A percentile compares a stretch with the other conserved stretches of the same genome.
phyloP scores from a whole-genome alignment of 2,113 vertebrate genomes.

The Catagonus wagneri region DNA sequence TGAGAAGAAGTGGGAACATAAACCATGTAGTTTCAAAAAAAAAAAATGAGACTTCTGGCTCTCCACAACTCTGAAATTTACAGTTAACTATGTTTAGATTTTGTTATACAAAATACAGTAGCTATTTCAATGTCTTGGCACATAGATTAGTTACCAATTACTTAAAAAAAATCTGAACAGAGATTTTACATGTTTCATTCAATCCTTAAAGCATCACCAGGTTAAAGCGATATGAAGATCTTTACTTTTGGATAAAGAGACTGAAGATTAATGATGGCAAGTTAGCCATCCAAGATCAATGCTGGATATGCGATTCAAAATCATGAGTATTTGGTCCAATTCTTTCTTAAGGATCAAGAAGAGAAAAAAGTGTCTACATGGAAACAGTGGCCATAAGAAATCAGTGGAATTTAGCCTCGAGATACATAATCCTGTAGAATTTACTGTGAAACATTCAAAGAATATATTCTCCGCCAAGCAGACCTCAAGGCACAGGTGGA shows the following conservation, averaged over 20 bases:
- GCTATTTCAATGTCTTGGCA: not conserved
- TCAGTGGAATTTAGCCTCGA: not conserved
- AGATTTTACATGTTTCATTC: not conserved
- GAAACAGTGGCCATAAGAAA: not conserved
- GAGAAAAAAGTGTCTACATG: not conserved
- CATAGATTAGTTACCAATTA: not conserved
- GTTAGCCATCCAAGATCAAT: not conserved
- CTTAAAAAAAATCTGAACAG: not conserved
- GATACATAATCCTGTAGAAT: not conserved
- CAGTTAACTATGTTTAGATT: not conserved
- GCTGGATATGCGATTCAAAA: not conserved
- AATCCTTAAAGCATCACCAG: not conserved
- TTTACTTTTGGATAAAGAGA: not conserved
- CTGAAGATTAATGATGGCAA: not conserved
- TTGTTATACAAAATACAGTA: not conserved
- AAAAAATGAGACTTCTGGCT: rapidly evolving
- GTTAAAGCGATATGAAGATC: not conserved
- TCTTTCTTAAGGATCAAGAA: not conserved
- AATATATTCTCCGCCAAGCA: not conserved
- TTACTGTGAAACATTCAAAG: not conserved
- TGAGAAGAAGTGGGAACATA: not conserved
- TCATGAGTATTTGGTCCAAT: not conserved
- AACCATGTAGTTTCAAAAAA: not conserved
- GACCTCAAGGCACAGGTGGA: too few species aligned
- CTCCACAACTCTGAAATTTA: not conserved